Evolutionary conservation across 1,140 invertebrate species (phyloP).

Genomic region (Anadara kagoshimensis): DNA sequence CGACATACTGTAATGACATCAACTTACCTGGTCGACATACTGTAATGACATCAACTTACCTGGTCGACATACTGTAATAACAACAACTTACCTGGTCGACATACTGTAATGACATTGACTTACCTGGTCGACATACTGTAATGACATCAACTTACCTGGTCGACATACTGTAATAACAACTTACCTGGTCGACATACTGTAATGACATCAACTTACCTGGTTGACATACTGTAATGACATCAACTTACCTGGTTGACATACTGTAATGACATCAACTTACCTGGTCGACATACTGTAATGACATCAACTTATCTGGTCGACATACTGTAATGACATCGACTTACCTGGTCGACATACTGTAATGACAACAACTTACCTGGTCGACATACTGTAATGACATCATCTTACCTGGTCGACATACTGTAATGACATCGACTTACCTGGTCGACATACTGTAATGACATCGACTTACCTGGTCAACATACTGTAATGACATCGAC

Average conservation of each 20-base stretch:
- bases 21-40: slow-evolving; percentile 70
- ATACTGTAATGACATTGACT: slow-evolving; percentile 66
- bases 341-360: slow-evolving; percentile 71
- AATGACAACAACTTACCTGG: slow-evolving; percentile 70
- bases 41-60: slow-evolving; percentile 67
- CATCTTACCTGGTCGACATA: slow-evolving; percentile 70
- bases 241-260: slow-evolving; percentile 70
- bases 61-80: slow-evolving; percentile 72
- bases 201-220: slow-evolving; percentile 70
- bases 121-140: slow-evolving; percentile 72
- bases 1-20: slow-evolving; percentile 69
- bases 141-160: slow-evolving; percentile 70
- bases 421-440: slow-evolving; percentile 67
- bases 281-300: slow-evolving; percentile 72
- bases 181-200: slow-evolving; percentile 71
- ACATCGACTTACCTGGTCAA: slow-evolving; percentile 67
- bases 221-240: slow-evolving; percentile 71
- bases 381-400: slow-evolving; percentile 71
- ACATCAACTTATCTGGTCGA: slow-evolving; percentile 67
- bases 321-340: slow-evolving; percentile 67
- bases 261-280: slow-evolving; percentile 67
- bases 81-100: slow-evolving; percentile 67
- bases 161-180: slow-evolving; percentile 63
- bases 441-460: slow-evolving; percentile 72
- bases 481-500: slow-evolving; percentile 67